Conservation (phyloP, 1,140 invertebrate species). For the Heliconius eleuchia region DNA sequence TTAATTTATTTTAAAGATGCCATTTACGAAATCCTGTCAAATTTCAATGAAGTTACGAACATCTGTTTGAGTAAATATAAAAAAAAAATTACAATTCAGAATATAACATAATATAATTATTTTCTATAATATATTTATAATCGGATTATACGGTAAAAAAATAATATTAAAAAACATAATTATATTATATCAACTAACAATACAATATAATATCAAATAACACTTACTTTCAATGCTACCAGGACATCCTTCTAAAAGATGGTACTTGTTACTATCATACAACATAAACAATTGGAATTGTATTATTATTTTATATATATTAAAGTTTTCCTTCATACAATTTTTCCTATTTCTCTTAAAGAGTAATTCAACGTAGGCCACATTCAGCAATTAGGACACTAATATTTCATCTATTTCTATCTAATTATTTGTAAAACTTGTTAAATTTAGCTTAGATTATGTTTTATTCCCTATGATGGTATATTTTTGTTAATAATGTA, state of each 20-base stretch:
- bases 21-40: no score
- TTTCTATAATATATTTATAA: no score
- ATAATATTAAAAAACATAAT: no score
- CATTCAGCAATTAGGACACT: not conserved
- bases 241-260: not conserved
- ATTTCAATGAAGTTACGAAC: no score
- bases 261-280: not conserved
- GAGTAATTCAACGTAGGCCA: not conserved
- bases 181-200: no score
- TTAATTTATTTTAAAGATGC: no score
- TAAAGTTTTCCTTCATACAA: not conserved
- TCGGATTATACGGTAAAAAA: no score
- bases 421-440: not conserved
- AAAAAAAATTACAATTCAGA: not conserved
- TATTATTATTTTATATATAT: no score
- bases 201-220: not conserved
- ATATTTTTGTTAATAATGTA: not conserved
- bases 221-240: not conserved
- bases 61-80: not conserved
- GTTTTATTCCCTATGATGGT: not conserved
- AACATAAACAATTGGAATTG: not conserved
- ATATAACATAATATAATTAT: no score
- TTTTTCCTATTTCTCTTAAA: not conserved
- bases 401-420: not conserved
- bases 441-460: not conserved